A percentile compares a stretch with the other conserved stretches of the same genome.
Evolutionary conservation across 2,797 vertebrate genomes (phyloP).

Genomic region (Micromesistius poutassou): DNA sequence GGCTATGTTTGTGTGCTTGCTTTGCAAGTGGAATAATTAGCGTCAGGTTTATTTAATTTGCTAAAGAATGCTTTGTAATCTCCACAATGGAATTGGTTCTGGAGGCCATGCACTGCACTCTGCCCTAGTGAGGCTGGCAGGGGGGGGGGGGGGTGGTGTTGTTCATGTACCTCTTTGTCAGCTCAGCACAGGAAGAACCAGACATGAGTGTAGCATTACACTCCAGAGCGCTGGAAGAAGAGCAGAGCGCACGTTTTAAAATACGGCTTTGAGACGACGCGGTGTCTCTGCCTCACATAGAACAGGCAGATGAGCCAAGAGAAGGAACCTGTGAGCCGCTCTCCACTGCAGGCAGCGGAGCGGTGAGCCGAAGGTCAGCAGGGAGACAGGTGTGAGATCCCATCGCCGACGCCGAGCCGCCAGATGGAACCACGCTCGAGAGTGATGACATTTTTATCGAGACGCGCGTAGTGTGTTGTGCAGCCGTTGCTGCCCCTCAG

Average conservation of each 20-base stretch:
- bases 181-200: not conserved
- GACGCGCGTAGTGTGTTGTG: not conserved
- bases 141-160: no score
- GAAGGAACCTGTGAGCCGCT: not conserved
- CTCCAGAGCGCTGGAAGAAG: not conserved
- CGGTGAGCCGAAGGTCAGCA: not conserved
- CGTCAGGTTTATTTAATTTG: not conserved
- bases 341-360: not conserved
- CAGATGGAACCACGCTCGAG: not conserved
- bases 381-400: not conserved
- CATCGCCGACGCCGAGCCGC: no score
- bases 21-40: not conserved
- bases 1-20: not conserved
- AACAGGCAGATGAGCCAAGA: not conserved
- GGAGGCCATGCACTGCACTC: not conserved
- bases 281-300: not conserved
- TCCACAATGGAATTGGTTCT: not conserved
- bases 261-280: not conserved
- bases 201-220: not conserved
- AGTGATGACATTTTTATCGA: not conserved
- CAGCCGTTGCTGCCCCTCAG: not conserved
- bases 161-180: not conserved
- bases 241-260: not conserved
- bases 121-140: not conserved
- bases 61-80: not conserved